These are phyloP conservation scores for Puffinus mauretanicus DNA, from an alignment of 2,113 vertebrate genomes.

Conservation along the genomic window DNA sequence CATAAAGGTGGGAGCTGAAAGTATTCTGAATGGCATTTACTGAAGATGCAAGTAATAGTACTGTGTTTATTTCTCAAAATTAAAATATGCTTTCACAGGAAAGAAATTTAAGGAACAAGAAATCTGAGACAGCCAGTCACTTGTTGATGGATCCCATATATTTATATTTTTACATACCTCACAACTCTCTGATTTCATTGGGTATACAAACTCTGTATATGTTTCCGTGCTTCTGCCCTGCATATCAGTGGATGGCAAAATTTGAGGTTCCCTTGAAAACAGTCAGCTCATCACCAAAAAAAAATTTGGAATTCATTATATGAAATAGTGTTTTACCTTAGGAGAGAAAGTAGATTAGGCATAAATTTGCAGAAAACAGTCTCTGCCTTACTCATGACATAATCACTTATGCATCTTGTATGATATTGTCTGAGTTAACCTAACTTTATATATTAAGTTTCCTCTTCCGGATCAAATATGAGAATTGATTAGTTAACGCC, in stretches of 20 bases:
- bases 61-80: background rate
- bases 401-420: background rate
- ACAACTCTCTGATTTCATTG: background rate
- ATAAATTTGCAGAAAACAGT: background rate
- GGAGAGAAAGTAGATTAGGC: background rate
- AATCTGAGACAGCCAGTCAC: background rate
- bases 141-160: background rate
- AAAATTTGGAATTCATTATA: background rate
- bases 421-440: background rate
- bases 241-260: background rate
- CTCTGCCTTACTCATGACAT: background rate
- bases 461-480: background rate
- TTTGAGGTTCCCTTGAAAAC: background rate
- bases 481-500: background rate
- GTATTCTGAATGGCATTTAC: background rate
- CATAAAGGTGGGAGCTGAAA: background rate
- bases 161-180: background rate
- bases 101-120: background rate
- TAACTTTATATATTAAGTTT: background rate
- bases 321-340: background rate
- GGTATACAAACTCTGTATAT: background rate
- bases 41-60: background rate
- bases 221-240: background rate
- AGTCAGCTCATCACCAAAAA: background rate
- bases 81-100: background rate